Base-by-base conservation (phyloP, 2,888 invertebrate species). In the Drosophila leonis region DNA sequence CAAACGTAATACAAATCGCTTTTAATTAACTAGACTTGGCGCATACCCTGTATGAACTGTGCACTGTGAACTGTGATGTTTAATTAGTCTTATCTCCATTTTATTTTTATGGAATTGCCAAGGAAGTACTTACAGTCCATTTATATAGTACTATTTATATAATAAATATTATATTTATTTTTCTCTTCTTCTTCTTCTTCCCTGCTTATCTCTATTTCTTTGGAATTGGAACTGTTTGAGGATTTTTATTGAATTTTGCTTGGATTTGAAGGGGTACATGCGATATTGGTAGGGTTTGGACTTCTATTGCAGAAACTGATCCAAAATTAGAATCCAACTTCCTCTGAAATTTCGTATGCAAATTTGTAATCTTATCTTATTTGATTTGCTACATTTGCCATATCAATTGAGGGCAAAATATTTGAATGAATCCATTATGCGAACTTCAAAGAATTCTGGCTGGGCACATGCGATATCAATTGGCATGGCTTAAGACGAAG, bases 1-100 rank as follows among this genome's bases (percentile, higher is more conserved):
- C 59, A 15, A 46, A 15, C 33, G 24, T 35, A n/a, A 33, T 44
- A 44, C 20, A 15, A 33, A 33, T 57, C n/a, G 24, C 33, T n/a
- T 24, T 13, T 7, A 44, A 12, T 44, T 33, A 44, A n/a, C 44
- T 9, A 20, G 33, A 33, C 33, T 24, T 5, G 1, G n/a, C 24
- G 35, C 15, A 52, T 52, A 52, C 51, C 51, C 51, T 52, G 15
- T 5, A 8, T 7, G 31, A 31, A 8, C 20, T 20, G 12, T 8
- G 31, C 20, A 1, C 18, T 13, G 12, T 8, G 31, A 33, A 1
- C 18, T 13, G 31, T 1, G 13, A 6, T n/a, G 31, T 0, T 13
- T 4, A 33, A 3, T 7, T 20, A 13, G 31, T 33, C n/a, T 18
- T 49, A 13, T 9, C 31, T 31, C 2, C n/a, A 31, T 8, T 7